phyloP scores from a whole-genome alignment of 2,113 vertebrate species.

The Abramis brama region DNA sequence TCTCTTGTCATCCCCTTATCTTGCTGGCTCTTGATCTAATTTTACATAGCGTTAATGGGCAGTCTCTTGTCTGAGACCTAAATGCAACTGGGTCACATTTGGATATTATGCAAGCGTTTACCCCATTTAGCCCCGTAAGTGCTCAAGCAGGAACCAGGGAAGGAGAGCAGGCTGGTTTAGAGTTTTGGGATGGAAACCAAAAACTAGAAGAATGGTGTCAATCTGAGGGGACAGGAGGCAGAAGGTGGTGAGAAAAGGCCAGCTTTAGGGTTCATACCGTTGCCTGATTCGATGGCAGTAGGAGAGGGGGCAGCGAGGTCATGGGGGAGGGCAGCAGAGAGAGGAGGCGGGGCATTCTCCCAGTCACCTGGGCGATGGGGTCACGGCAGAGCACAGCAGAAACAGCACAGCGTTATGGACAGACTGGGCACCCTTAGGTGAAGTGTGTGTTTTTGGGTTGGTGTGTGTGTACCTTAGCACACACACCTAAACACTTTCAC shows the following conservation, averaged over 20 bases:
- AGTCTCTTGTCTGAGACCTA: neutral
- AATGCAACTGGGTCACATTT: neutral
- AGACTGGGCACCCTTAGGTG: slow-evolving; percentile 4
- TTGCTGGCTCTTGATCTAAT: neutral
- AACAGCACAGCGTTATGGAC: slow-evolving; percentile 71
- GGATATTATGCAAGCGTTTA: neutral
- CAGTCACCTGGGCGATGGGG: slow-evolving; percentile 78
- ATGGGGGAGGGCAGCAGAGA: slow-evolving; percentile 78
- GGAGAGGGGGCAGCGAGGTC: slow-evolving; percentile 79
- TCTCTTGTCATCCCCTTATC: slow-evolving; percentile 14
- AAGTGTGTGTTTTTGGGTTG: slow-evolving; percentile 44
- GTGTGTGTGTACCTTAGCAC: slow-evolving; percentile 48
- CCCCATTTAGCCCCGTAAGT: neutral
- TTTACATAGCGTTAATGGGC: neutral
- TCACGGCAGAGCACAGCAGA: slow-evolving; percentile 71
- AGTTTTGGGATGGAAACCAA: slow-evolving; percentile 3
- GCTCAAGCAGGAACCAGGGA: slow-evolving; percentile 1
- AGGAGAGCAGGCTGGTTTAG: slow-evolving; percentile 28
- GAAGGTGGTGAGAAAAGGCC: slow-evolving; percentile 24
- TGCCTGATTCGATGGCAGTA: slow-evolving; percentile 81
- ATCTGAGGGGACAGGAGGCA: slow-evolving; percentile 16
- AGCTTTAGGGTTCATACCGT: slow-evolving; percentile 69
- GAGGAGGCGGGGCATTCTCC: slow-evolving; percentile 78
- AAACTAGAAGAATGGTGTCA: slow-evolving; percentile 52
- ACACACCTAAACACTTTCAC: slow-evolving; percentile 56